Base-by-base conservation (phyloP, 2,888 invertebrate genomes). In the Amblyjoppa proteus region DNA sequence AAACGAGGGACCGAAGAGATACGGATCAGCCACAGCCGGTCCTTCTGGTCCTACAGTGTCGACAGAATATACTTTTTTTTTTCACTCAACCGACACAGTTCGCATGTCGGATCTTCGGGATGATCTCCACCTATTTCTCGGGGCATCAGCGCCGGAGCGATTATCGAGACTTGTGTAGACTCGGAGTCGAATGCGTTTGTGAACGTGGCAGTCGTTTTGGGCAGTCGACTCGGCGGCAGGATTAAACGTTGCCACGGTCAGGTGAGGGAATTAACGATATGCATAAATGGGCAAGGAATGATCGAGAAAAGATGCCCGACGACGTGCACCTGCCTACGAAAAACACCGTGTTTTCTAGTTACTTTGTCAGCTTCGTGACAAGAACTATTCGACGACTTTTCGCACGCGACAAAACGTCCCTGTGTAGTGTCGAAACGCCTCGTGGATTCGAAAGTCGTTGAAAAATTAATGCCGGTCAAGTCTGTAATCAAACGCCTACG, bases 21-120 rank as follows among this genome's bases (percentile, higher is more conserved):
- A 90, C 79, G 82, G 87, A 90, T 90, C 89, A 77, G 74, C 76
- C 84, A 85, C 83, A 74, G 74, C 69, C 81, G 80, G 80, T 85
- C 73, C 25, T 80, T 85, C 73, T 64, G 69, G 16, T n/a, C 66
- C 34, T 71, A 11, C 45, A 28, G 80, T 77, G 83, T 81, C 80
- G 80, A 85, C 76, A 81, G 81, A 69, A 85, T 73, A 76, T 78
- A 66, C 80, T 68, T 49, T 49, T 49, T 41, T 81, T 75, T 83
- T 68, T 51, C 51, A 82, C 75, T 53, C 68, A 2, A 41, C n/a
- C 61, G 5, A 25, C 61, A 11, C n/a, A 69, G 56, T 28, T 76
- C 71, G 66, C 69, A 70, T 73, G 51, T 38, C 70, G 41, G n/a
- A 51, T 68, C 58, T 58, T 74, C 28, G 68, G 31, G 74, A 81